Evolutionary conservation across 1,140 invertebrate genomes (phyloP).

Genomic region (Phocides pigmalion): DNA sequence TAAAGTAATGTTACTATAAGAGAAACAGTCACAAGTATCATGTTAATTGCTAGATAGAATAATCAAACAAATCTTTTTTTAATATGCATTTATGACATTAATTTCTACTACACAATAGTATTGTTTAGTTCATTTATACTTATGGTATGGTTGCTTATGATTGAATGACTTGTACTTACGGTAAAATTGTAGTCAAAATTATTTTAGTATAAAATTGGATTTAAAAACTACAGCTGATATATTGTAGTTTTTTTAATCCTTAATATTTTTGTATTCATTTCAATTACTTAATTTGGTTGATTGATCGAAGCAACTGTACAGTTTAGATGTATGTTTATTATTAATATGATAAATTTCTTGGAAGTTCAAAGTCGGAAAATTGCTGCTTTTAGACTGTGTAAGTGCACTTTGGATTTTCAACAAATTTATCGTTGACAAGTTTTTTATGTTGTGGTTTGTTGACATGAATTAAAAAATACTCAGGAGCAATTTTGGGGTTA

Average conservation of each 20-base stretch:
- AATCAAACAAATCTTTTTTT: conserved; percentile 28
- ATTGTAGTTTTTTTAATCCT: no score
- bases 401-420: conserved; percentile 60
- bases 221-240: no score
- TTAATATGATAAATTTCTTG: conserved; percentile 62
- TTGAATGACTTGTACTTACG: background rate
- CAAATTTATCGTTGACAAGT: conserved; percentile 50
- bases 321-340: conserved; percentile 30
- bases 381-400: conserved; percentile 1
- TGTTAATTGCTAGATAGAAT: conserved; percentile 36
- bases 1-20: conserved; percentile 43
- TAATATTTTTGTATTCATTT: no score
- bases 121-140: conserved; percentile 9
- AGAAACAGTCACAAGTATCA: conserved; percentile 55
- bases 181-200: no score
- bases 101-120: conserved; percentile 33
- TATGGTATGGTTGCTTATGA: conserved; percentile 23
- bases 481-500: background rate
- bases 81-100: conserved; percentile 59
- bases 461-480: conserved; percentile 21
- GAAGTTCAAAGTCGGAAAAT: conserved; percentile 54
- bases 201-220: no score
- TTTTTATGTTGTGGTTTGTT: conserved; percentile 28
- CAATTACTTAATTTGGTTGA: no score
- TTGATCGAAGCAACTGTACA: background rate